Evolutionary conservation across 1,140 invertebrate genomes (phyloP).

Genomic region (Platorchestia sp.): DNA sequence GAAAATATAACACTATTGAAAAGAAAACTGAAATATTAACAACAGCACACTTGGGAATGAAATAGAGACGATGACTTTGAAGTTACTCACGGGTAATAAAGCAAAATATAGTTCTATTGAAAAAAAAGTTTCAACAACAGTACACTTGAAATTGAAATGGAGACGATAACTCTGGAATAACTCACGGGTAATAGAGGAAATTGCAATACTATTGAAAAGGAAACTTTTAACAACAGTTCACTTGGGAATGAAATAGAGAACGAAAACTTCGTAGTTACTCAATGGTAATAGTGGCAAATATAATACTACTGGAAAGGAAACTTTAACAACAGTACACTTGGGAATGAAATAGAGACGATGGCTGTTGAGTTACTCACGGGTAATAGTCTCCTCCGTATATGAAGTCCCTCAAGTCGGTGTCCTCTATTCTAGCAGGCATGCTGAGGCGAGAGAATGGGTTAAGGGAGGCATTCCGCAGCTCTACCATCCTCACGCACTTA

Average conservation of each 20-base stretch:
- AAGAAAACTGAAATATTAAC: neutral
- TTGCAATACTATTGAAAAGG: too few species aligned
- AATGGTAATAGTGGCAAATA: neutral
- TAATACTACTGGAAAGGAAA: neutral
- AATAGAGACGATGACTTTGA: neutral
- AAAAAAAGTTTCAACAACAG: too few species aligned
- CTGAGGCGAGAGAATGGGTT: conserved; percentile 39
- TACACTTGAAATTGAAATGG: too few species aligned
- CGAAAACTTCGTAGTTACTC: neutral
- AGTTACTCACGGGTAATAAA: conserved; percentile 33
- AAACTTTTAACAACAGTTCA: neutral
- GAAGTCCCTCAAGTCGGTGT: conserved; percentile 10
- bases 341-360: neutral
- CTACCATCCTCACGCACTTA: neutral
- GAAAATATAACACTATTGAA: neutral
- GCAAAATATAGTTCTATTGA: too few species aligned
- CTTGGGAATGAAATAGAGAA: neutral
- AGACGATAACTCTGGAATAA: too few species aligned
- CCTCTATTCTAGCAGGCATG: conserved; percentile 25
- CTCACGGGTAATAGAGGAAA: too few species aligned
- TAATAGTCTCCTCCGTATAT: conserved; percentile 36
- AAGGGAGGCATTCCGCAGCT: neutral
- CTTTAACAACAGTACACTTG: neutral
- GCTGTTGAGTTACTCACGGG: conserved; percentile 21
- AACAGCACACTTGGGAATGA: neutral